Evolutionary conservation across 2,113 vertebrate genomes (phyloP), one percentile per base, ranked within the genome.

Genomic region (Origma solitaria): DNA sequence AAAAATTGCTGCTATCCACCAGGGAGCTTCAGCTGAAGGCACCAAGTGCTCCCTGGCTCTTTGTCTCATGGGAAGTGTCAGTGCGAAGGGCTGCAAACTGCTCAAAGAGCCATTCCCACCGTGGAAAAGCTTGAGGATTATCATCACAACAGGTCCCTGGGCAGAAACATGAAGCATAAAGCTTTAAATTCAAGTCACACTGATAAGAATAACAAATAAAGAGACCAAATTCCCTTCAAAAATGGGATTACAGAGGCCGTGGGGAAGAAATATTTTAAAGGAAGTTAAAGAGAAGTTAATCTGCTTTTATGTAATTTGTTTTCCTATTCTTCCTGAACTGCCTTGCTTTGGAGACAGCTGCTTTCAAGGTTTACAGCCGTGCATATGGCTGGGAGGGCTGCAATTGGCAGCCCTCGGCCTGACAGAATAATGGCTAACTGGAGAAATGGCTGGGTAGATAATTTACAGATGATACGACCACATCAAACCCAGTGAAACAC

Each of bases 221-320:
- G 82, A 85, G 92, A 78, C 62, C 78, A 78, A 91, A 95, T 86
- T 95, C 95, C 85, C 88, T 95, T 84, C 65, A 94, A 95, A 91
- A 92, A 86, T 77, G 49, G 73, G 86, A 97, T 97, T 97, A 95
- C 69, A 40, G 92, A 93, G 73, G 68, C 94, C 88, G 54, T 73
- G 91, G 71, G 82, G 87, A 89, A 94, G 90, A 93, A 90, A 85
- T 94, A 81, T 94, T 92, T 86, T 94, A 88, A 91, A 95, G 82
- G 92, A 88, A 92, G 83, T 97, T 94, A 94, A 92, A 92, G 50
- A 95, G 94, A 87, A 94, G 88, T 88, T 97, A 95, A 95, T 97
- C 96, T 94, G 68, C 85, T 97, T 96, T 92, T 77, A 84, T 92
- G 60, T 92, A 86, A 91, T 96, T 97, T 97, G 92, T 93, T 95